Conservation (phyloP, 2,888 invertebrate genomes). For the Drosophila robusta region DNA sequence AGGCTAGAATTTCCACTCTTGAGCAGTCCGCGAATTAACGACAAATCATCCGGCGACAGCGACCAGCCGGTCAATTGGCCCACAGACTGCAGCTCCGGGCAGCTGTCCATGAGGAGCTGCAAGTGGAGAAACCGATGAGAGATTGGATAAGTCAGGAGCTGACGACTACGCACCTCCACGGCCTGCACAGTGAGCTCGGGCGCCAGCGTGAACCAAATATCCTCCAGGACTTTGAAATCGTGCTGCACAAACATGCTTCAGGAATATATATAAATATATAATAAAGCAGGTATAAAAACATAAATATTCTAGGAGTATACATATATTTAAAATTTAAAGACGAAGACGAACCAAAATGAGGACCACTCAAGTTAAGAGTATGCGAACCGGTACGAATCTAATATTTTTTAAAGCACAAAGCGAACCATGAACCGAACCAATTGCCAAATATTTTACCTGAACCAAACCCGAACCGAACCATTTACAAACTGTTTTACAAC, state of each 20-base stretch:
- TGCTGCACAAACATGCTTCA: slow-evolving; percentile 88
- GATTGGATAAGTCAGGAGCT: neutral
- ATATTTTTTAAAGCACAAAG: no score
- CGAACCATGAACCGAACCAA: no score
- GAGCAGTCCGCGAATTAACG: slow-evolving; percentile 88
- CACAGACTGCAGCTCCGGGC: slow-evolving; percentile 88
- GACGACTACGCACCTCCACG: slow-evolving; percentile 85
- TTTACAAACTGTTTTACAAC: no score
- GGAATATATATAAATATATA: neutral
- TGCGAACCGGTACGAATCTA: no score
- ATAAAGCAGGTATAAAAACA: neutral
- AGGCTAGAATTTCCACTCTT: slow-evolving; percentile 89
- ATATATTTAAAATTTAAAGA: no score
- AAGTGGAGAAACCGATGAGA: neutral
- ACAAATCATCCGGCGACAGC: slow-evolving; percentile 88
- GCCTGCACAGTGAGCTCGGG: slow-evolving; percentile 88
- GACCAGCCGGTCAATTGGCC: slow-evolving; percentile 90
- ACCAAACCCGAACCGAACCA: no score
- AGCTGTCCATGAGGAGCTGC: slow-evolving; percentile 88
- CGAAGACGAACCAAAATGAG: no score
- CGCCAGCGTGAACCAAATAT: slow-evolving; percentile 90
- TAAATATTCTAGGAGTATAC: neutral
- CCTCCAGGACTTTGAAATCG: slow-evolving; percentile 88
- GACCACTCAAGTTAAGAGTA: no score
- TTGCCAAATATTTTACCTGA: no score